Evolutionary conservation across 2,888 invertebrate genomes (phyloP).

Genomic region (Neoitamus cyanurus): DNA sequence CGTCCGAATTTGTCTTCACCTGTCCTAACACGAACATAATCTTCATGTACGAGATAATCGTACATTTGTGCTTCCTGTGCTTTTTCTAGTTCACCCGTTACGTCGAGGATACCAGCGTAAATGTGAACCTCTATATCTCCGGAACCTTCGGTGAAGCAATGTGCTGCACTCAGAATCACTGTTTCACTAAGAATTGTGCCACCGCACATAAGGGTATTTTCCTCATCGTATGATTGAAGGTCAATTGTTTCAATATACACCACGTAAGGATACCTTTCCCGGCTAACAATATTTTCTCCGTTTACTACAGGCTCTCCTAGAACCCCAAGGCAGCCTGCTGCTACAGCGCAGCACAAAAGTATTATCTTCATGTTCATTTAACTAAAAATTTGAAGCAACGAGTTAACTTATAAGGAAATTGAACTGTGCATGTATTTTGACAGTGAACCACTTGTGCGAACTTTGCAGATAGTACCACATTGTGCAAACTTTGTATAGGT

Average conservation of each 20-base stretch:
- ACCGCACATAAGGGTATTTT: background rate
- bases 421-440: too few species aligned
- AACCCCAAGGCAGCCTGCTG: background rate
- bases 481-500: background rate
- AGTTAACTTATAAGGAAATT: background rate
- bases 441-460: background rate
- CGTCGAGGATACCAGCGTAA: background rate
- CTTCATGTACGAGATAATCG: background rate
- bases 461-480: background rate
- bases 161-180: background rate
- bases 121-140: background rate
- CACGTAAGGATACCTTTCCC: background rate
- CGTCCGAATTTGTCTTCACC: background rate
- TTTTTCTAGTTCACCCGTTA: background rate
- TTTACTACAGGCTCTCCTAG: background rate
- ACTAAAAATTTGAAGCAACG: background rate
- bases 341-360: background rate
- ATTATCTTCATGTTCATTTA: background rate
- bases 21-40: background rate
- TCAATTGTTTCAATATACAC: background rate
- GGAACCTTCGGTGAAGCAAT: background rate
- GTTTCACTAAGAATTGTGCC: background rate
- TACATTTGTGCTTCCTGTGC: background rate
- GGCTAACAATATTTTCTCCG: background rate
- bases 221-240: background rate